phyloP scores from a whole-genome alignment of 2,888 invertebrate species.

The Thereva nobilitata region DNA sequence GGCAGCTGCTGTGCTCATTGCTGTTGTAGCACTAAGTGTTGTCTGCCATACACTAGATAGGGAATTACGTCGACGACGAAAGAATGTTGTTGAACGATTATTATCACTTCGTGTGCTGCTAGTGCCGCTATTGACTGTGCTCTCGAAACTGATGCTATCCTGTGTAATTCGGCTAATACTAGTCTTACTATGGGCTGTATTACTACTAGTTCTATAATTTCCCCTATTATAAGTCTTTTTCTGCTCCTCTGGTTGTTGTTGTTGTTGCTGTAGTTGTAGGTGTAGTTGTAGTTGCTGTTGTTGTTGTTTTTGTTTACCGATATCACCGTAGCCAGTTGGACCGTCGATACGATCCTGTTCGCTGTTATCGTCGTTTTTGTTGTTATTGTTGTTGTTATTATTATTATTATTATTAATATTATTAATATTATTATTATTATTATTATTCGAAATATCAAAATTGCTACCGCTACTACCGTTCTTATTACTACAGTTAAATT shows the following conservation, averaged over 20 bases:
- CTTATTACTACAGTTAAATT: conserved; percentile 17
- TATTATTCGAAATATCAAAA: neutral
- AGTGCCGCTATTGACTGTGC: conserved; percentile 6
- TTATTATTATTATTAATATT: conserved; percentile 3
- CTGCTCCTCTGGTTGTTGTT: conserved; percentile 38
- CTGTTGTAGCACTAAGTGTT: conserved; percentile 44
- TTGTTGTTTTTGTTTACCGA: conserved; percentile 5
- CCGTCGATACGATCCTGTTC: neutral
- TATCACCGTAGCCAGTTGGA: neutral
- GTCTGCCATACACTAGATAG: conserved; percentile 45
- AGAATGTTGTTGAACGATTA: conserved; percentile 35
- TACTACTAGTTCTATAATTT: conserved; percentile 27
- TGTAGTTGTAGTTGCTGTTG: conserved; percentile 10
- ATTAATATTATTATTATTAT: neutral
- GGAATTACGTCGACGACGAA: conserved; percentile 42
- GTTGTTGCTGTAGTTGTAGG: conserved; percentile 28
- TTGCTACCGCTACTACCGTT: conserved; percentile 10
- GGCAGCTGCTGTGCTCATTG: conserved; percentile 40
- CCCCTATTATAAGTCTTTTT: conserved; percentile 39
- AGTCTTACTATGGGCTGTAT: conserved; percentile 11
- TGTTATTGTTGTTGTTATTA: conserved; percentile 12
- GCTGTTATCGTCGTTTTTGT: neutral
- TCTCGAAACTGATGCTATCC: conserved; percentile 10
- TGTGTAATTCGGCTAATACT: neutral
- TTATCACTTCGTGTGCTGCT: conserved; percentile 10